A percentile compares a stretch with the other conserved stretches of the same genome.
phyloP scores from a whole-genome alignment of 1,140 invertebrate species.

The Cotesia chilonis region DNA sequence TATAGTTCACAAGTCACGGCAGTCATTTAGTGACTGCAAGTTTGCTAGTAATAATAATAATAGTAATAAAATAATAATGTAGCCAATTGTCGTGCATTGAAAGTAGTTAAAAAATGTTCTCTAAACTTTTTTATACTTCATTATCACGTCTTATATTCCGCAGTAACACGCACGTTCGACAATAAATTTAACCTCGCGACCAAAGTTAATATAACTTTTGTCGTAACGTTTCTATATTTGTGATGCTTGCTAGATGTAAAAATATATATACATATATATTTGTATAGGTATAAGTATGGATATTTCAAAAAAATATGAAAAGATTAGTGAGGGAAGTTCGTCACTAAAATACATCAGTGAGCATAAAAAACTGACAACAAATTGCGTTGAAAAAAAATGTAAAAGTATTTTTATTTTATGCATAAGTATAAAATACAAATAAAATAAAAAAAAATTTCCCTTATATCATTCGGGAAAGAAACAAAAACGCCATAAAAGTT shows the following conservation, averaged over 20 bases:
- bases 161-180: conserved; percentile 37
- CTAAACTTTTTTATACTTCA: conserved; percentile 19
- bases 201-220: conserved; percentile 43
- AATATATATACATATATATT: background rate
- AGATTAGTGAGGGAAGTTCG: conserved; percentile 1
- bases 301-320: conserved; percentile 10
- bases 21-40: background rate
- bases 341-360: background rate
- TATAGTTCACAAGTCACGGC: too few species aligned
- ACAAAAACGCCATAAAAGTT: background rate
- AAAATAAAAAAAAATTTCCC: background rate
- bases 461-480: background rate
- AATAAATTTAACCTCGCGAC: conserved; percentile 36
- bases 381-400: conserved; percentile 2
- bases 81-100: conserved; percentile 8
- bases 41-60: background rate
- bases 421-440: background rate
- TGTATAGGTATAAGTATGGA: too few species aligned
- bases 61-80: background rate
- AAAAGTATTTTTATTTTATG: background rate
- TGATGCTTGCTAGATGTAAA: conserved; percentile 29
- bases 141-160: conserved; percentile 23
- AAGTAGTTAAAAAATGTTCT: conserved; percentile 14
- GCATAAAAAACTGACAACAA: conserved; percentile 12
- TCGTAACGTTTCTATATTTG: conserved; percentile 26